Conservation (phyloP, 92 coral and sea anemone species). For the Phymanthus crucifer region DNA sequence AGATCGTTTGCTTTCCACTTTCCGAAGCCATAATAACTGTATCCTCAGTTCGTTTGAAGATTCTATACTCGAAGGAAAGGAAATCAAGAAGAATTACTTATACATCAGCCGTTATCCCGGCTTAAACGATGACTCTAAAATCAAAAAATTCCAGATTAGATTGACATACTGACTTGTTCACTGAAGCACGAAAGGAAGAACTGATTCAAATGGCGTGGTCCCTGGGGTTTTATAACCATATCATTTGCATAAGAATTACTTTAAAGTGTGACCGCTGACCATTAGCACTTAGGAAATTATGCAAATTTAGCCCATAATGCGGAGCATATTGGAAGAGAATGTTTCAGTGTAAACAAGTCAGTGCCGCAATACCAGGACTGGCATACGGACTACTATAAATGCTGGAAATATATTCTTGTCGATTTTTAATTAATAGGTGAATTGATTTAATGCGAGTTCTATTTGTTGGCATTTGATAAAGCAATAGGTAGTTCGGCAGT, state of each 20-base stretch:
- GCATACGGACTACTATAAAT: too few relatives aligned
- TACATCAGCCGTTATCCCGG: background rate
- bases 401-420: too few relatives aligned
- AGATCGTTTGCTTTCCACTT: background rate
- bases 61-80: too few relatives aligned
- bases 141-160: background rate
- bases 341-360: too few relatives aligned
- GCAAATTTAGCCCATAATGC: constrained; percentile 13
- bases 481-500: too few relatives aligned
- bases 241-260: constrained; percentile 15
- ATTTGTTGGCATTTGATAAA: too few relatives aligned
- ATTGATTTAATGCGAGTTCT: too few relatives aligned
- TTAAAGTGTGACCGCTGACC: constrained; percentile 20
- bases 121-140: background rate
- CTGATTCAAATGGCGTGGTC: constrained; percentile 11
- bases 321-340: too few relatives aligned
- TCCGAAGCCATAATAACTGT: too few relatives aligned
- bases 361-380: too few relatives aligned
- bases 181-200: constrained; percentile 33
- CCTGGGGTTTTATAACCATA: constrained; percentile 14
- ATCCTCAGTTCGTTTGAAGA: too few relatives aligned
- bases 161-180: background rate
- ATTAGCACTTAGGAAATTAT: constrained; percentile 7
- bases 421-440: too few relatives aligned
- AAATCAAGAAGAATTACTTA: background rate